These are phyloP conservation scores for Phyllostomus hastatus DNA, from an alignment of 2,113 vertebrate species.

Conservation along the genomic window DNA sequence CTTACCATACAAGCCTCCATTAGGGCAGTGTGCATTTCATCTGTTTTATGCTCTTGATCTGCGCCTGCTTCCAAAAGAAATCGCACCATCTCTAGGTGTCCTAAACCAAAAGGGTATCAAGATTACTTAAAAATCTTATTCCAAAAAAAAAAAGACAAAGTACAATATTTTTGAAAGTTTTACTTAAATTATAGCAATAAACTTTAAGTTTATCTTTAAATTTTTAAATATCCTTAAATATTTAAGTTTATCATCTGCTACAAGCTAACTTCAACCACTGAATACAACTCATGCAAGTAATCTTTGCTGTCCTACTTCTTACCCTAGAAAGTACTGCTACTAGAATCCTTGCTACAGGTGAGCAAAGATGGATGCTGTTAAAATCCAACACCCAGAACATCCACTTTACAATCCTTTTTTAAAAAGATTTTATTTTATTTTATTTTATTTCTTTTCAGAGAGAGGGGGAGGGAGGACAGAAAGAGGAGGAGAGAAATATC, in stretches of 20 bases:
- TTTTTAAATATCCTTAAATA: no score
- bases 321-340: neutral
- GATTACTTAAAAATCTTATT: slow-evolving; percentile 42
- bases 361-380: neutral
- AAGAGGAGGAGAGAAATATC: no score
- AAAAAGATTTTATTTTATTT: no score
- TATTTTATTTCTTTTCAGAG: no score
- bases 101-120: slow-evolving; percentile 75
- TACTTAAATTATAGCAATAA: slow-evolving; percentile 19
- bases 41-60: slow-evolving; percentile 99
- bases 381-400: neutral
- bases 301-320: neutral
- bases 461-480: no score
- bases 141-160: neutral
- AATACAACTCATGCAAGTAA: neutral
- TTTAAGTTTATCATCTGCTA: no score
- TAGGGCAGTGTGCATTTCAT: slow-evolving; percentile 99
- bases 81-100: slow-evolving; percentile 98
- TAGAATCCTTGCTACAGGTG: neutral
- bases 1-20: slow-evolving; percentile 99
- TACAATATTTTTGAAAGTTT: neutral
- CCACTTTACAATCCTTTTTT: neutral
- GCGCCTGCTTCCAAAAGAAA: slow-evolving; percentile 98
- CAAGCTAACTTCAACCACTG: neutral
- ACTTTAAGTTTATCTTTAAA: no score